Conservation (phyloP, 2,888 invertebrate species). For the Platerodrilus igneus region DNA sequence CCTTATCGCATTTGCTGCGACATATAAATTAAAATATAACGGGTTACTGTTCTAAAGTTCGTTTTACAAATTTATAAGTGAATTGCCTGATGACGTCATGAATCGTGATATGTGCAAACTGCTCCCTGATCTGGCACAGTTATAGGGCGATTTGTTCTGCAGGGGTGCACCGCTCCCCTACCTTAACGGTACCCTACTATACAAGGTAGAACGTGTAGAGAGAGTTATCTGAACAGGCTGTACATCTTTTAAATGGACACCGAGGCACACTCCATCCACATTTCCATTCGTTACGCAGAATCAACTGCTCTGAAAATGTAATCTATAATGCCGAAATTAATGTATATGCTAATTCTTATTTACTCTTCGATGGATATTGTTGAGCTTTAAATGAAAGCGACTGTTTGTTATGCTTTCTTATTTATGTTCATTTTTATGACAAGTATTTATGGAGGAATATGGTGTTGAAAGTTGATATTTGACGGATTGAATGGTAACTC, state of each 20-base stretch:
- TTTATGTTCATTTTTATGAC: too few species aligned
- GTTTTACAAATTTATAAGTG: too few species aligned
- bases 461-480: too few species aligned
- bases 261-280: constrained; percentile 15
- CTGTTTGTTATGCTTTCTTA: too few species aligned
- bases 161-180: constrained; percentile 36
- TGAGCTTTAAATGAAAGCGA: too few species aligned
- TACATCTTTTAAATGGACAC: constrained; percentile 16
- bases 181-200: constrained; percentile 26
- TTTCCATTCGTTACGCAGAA: constrained; percentile 16
- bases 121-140: constrained; percentile 38
- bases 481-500: too few species aligned
- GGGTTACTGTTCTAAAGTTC: too few species aligned
- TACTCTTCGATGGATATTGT: constrained; percentile 10
- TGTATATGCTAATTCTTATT: constrained; percentile 28
- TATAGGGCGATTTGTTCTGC: constrained; percentile 43
- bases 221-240: constrained; percentile 8
- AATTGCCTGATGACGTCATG: constrained; percentile 26
- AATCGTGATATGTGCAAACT: constrained; percentile 36
- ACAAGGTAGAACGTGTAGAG: constrained; percentile 13
- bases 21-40: too few species aligned
- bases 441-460: too few species aligned
- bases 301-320: constrained; percentile 11
- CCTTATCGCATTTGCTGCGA: too few species aligned
- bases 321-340: constrained; percentile 21